Conservation (phyloP, 1,140 invertebrate genomes). For the silkworm (Bombyx mori) region DNA sequence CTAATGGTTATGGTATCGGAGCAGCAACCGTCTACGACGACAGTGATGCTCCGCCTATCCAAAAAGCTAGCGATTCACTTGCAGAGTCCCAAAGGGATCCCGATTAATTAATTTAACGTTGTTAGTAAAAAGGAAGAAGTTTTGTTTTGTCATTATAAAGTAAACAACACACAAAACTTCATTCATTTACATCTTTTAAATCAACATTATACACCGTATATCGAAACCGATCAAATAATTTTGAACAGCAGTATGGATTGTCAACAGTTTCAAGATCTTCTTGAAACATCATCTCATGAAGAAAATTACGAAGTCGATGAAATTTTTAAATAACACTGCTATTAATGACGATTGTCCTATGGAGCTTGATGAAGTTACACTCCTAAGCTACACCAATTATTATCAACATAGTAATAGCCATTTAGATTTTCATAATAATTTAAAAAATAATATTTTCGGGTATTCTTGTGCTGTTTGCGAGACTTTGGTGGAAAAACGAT, state of each 20-base stretch:
- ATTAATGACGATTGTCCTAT: slow-evolving; percentile 1
- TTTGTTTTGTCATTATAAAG: slow-evolving; percentile 21
- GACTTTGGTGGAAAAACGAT: slow-evolving; percentile 18
- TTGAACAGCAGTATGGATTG: too few species aligned
- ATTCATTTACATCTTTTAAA: slow-evolving; percentile 21
- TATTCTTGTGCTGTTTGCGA: slow-evolving; percentile 18
- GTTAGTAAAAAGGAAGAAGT: slow-evolving; percentile 11
- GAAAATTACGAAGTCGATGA: background rate
- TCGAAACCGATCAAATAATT: slow-evolving; percentile 4
- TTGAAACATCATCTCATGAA: slow-evolving; percentile 1
- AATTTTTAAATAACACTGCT: background rate
- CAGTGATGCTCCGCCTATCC: too few species aligned
- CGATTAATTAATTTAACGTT: too few species aligned
- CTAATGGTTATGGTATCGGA: too few species aligned
- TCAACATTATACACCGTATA: slow-evolving; percentile 17
- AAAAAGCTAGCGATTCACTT: too few species aligned
- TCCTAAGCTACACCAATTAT: slow-evolving; percentile 7
- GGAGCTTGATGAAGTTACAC: slow-evolving; percentile 1
- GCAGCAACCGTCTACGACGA: too few species aligned
- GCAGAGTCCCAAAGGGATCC: too few species aligned
- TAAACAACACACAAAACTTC: slow-evolving; percentile 20
- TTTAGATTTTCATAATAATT: slow-evolving; percentile 14
- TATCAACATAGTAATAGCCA: slow-evolving; percentile 9
- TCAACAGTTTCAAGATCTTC: background rate
- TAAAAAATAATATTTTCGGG: slow-evolving; percentile 15